Base-by-base conservation (phyloP, 2,113 vertebrate species). In the Thalassoma bifasciatum region DNA sequence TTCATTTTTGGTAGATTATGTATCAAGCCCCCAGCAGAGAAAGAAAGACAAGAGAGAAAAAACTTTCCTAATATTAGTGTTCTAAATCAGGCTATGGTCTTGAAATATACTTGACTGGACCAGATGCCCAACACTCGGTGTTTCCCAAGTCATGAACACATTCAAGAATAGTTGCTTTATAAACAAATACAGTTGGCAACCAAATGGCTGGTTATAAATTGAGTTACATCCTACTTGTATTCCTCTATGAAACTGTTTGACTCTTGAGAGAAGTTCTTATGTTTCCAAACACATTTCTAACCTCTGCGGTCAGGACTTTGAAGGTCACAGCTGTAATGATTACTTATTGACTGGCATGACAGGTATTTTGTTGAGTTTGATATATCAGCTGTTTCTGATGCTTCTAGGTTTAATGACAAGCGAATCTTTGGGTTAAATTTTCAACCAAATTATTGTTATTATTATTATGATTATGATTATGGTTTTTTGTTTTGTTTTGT, bases 361-460 rank as follows among this genome's bases (percentile, higher is more conserved):
- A 30, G 36, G 36, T 64, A 44, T 63, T 16, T 59, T 22, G 1
- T 12, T 69, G 12, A 74, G 10, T 26, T 49, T 64, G 46, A 46
- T n/a, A 12, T 69, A 59, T 72, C n/a, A 16, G 14, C 38, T 34
- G 21, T 59, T 42, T 50, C 73, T 37, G 63, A 74, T 66, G 46
- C 13, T 13, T 9, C 16, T 14, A 23, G 17, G 8, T 72, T 62
- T n/a, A 40, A 79, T 58, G 63, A 13, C 38, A 50, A 4, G 21
- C 24, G 26, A 19, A n/a, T 9, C 12, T 67, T 50, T 30, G 36
- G 37, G 23, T 64, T 44, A 57, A 14, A 68, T 30, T 30, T 30
- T 30, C 30, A 30, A 4, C 30, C 30, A 30, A 30, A 3, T 30
- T 30, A n/a, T 30, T 30, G 3, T 30, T 30, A 6, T 30, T 30